Evolutionary conservation across 2,113 vertebrate genomes (phyloP).

Genomic region (Damaliscus lunatus): DNA sequence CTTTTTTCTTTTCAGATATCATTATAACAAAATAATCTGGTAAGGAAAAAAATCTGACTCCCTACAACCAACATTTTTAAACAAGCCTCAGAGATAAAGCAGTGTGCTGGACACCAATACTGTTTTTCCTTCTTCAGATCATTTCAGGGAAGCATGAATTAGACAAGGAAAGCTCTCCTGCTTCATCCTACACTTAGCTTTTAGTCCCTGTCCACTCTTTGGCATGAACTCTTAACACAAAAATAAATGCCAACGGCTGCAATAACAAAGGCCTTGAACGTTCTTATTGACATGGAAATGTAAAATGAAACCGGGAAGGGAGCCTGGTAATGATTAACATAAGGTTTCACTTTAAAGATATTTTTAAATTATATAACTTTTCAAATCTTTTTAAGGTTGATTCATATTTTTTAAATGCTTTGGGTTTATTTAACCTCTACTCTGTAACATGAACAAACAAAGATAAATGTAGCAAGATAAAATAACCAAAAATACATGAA

Average conservation of each 20-base stretch:
- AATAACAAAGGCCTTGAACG: neutral
- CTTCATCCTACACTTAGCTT: neutral
- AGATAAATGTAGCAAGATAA: neutral
- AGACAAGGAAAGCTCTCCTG: neutral
- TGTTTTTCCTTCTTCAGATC: neutral
- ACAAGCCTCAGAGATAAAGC: neutral
- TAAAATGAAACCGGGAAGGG: neutral
- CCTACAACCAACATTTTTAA: neutral
- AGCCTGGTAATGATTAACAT: neutral
- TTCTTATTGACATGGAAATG: neutral
- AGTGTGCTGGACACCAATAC: neutral
- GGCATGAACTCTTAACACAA: neutral
- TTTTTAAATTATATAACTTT: neutral
- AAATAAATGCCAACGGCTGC: neutral
- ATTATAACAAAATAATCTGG: neutral
- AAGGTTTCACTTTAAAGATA: neutral
- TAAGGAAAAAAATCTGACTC: neutral
- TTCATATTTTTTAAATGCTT: neutral
- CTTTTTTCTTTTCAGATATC: neutral
- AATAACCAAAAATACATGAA: constrained; percentile 13
- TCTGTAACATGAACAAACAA: neutral
- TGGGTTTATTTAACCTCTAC: neutral
- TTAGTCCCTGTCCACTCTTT: neutral
- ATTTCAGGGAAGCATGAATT: neutral
- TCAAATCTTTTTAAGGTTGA: neutral